Percentiles rank a stretch among this genome's conserved stretches.
Evolutionary conservation across 2,113 vertebrate species (phyloP).

Genomic region (Ageneiosus marmoratus): DNA sequence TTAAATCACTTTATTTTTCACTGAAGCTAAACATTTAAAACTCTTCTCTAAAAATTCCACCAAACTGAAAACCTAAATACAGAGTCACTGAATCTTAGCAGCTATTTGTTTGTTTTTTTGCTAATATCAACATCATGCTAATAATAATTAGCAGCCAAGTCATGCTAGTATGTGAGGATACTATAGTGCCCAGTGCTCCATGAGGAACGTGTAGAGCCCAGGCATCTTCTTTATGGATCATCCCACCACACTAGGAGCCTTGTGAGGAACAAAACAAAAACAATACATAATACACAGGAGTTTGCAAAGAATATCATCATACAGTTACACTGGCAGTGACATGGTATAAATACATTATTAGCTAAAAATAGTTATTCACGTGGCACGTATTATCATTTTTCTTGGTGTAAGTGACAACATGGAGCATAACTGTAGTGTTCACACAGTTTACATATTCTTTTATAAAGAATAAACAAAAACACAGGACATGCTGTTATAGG

Average conservation of each 20-base stretch:
- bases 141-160: too few species aligned
- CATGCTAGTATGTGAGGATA: conserved; percentile 67
- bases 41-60: background rate
- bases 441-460: background rate
- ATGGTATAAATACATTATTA: background rate
- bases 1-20: conserved; percentile 7
- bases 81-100: background rate
- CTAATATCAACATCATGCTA: background rate
- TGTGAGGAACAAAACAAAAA: conserved; percentile 12
- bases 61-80: background rate
- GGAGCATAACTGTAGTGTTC: background rate
- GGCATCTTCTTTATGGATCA: conserved; percentile 82
- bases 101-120: background rate
- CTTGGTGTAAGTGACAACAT: background rate
- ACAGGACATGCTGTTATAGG: background rate
- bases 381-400: background rate
- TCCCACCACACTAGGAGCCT: conserved; percentile 81
- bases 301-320: background rate
- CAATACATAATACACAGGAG: too few species aligned
- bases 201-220: conserved; percentile 74
- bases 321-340: background rate
- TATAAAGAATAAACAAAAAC: too few species aligned
- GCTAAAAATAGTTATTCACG: background rate
- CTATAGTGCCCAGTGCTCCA: conserved; percentile 77
- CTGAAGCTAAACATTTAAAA: background rate